Evolutionary conservation across 2,797 vertebrate genomes (phyloP).

Genomic region (Tadarida brasiliensis): DNA sequence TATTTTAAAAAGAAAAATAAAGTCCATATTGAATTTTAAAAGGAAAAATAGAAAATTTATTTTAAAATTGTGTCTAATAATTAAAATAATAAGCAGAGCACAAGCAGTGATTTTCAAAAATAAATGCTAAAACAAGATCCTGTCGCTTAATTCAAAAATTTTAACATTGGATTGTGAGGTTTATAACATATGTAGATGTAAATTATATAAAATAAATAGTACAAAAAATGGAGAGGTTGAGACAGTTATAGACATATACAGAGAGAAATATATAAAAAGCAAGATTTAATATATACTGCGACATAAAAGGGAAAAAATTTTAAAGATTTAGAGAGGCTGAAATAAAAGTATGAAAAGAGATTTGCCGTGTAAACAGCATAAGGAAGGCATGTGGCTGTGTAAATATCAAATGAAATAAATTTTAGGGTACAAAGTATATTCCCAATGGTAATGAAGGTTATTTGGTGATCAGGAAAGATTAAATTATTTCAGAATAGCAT

Average conservation of each 20-base stretch:
- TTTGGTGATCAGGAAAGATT: neutral
- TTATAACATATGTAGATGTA: neutral
- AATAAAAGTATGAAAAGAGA: neutral
- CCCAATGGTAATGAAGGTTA: neutral
- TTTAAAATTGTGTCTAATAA: neutral
- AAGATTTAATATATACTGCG: neutral
- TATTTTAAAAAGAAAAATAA: neutral
- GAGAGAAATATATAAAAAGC: neutral
- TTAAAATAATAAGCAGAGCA: conserved; percentile 2
- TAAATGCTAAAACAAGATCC: neutral
- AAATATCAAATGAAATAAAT: neutral
- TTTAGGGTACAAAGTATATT: neutral
- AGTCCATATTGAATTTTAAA: neutral
- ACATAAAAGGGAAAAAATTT: neutral
- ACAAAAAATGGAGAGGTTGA: neutral
- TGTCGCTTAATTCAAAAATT: neutral
- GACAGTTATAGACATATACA: neutral
- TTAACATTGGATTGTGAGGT: neutral
- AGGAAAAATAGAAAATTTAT: neutral
- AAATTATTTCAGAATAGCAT: neutral
- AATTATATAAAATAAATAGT: neutral
- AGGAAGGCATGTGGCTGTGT: neutral
- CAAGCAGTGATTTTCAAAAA: neutral
- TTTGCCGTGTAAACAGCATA: neutral
- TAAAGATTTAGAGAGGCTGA: neutral